phyloP scores from a whole-genome alignment of 1,140 invertebrate species.

The Caerostris extrusa region DNA sequence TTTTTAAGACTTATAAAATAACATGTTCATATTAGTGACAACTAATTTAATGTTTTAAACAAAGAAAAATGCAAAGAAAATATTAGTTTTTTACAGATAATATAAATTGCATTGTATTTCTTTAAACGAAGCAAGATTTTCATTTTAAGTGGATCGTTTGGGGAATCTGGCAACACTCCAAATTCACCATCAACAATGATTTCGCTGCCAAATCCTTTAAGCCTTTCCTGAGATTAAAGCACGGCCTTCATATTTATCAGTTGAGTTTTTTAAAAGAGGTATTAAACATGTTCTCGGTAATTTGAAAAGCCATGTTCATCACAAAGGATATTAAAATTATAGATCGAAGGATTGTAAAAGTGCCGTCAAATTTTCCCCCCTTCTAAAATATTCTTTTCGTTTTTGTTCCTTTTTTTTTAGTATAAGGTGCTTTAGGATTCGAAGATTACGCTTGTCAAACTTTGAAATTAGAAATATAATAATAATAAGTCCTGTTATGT shows the following conservation, averaged over 20 bases:
- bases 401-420: neutral
- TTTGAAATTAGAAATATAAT: neutral
- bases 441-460: neutral
- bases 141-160: constrained; percentile 10
- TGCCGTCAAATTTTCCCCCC: neutral
- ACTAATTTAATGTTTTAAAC: too few species aligned
- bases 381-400: neutral
- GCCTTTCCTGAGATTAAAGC: constrained; percentile 37
- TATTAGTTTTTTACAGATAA: too few species aligned
- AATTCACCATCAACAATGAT: constrained; percentile 23
- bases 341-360: constrained; percentile 22
- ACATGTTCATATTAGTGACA: too few species aligned
- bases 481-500: too few species aligned
- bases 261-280: constrained; percentile 40
- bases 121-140: constrained; percentile 9
- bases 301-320: constrained; percentile 32
- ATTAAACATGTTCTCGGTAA: constrained; percentile 23
- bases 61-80: too few species aligned
- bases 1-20: too few species aligned
- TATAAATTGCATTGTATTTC: neutral
- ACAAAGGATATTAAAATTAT: constrained; percentile 41
- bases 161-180: constrained; percentile 20
- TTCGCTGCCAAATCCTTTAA: constrained; percentile 39
- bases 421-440: neutral
- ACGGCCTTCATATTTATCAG: constrained; percentile 3